Evolutionary conservation across 2,113 vertebrate genomes (phyloP).

Genomic region (Protomyctophum bolini): DNA sequence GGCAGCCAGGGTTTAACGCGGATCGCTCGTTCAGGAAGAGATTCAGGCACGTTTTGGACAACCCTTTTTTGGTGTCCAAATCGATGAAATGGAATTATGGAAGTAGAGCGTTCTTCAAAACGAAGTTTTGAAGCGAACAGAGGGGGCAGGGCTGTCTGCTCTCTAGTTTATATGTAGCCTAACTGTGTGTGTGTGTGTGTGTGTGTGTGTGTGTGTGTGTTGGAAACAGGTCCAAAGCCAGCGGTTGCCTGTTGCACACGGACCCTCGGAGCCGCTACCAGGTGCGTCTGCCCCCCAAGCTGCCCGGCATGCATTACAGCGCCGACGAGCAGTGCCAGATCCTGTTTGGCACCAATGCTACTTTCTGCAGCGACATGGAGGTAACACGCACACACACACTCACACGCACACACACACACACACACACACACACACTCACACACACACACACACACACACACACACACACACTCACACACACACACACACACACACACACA

Average conservation of each 20-base stretch:
- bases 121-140: no score
- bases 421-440: neutral
- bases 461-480: neutral
- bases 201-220: constrained; percentile 1
- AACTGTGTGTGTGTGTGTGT: neutral
- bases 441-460: neutral
- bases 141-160: no score
- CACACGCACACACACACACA: neutral
- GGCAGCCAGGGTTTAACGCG: no score
- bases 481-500: neutral
- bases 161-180: no score
- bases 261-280: constrained; percentile 86
- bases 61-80: no score
- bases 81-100: no score
- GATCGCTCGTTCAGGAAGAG: no score
- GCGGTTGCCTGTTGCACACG: constrained; percentile 87
- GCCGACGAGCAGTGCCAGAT: constrained; percentile 96
- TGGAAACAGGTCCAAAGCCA: constrained; percentile 89
- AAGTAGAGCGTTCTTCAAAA: no score
- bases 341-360: constrained; percentile 94
- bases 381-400: constrained; percentile 61
- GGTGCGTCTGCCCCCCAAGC: constrained; percentile 88
- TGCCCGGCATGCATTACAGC: constrained; percentile 98
- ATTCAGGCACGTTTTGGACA: no score
- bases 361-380: constrained; percentile 97